These are phyloP conservation scores for Malthinus seriepunctatus DNA, from an alignment of 2,888 invertebrate species.

Conservation along the genomic window DNA sequence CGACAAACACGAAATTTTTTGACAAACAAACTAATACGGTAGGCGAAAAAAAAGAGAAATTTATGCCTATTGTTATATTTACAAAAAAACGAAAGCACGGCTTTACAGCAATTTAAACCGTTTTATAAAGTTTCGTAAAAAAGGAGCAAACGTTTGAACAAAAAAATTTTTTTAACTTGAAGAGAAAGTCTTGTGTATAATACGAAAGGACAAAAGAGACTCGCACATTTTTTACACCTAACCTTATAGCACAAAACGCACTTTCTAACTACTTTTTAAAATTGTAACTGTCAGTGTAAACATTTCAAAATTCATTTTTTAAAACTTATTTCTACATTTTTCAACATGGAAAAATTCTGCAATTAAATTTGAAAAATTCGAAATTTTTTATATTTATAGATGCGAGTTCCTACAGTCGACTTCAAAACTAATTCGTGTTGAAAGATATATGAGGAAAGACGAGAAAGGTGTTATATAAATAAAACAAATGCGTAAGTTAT, in stretches of 20 bases:
- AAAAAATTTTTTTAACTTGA: constrained; percentile 3
- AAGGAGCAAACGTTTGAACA: neutral
- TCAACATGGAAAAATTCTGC: too few relatives aligned
- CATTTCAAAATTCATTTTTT: neutral
- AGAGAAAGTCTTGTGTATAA: constrained; percentile 1
- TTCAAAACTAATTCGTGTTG: constrained; percentile 48
- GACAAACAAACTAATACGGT: too few relatives aligned
- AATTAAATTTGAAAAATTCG: too few relatives aligned
- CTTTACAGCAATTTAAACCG: neutral
- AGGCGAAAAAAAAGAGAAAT: neutral
- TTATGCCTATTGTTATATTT: neutral
- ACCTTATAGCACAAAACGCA: neutral
- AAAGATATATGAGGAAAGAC: constrained; percentile 46
- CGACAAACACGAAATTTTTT: neutral
- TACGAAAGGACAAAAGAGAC: constrained; percentile 4
- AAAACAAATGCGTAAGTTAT: constrained; percentile 43
- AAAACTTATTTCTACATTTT: neutral
- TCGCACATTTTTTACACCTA: neutral
- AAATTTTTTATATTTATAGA: constrained; percentile 40
- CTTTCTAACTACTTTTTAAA: constrained; percentile 16
- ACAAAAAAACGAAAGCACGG: neutral
- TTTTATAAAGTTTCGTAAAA: constrained; percentile 10
- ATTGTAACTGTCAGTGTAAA: constrained; percentile 4
- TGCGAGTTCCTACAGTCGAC: constrained; percentile 42
- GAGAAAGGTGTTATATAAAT: constrained; percentile 41